Evolutionary conservation across 2,113 vertebrate genomes (phyloP), one percentile per base, ranked within the genome.

Genomic region (cat (Felis catus)): DNA sequence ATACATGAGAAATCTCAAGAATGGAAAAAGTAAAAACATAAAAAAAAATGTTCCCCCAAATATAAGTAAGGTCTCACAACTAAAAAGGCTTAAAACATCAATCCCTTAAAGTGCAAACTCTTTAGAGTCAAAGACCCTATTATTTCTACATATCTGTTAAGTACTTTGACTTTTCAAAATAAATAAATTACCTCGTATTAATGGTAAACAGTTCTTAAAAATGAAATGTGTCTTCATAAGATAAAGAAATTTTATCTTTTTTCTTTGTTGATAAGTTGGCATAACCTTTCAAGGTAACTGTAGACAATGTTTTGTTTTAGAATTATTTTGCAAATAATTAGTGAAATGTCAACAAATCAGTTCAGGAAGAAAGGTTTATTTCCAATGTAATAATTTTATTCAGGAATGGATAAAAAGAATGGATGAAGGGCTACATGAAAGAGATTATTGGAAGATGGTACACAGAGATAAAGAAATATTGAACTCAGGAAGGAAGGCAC

Each of bases 251-350:
- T 36, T 79, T 81, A 70, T 63, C 41, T 87, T 86, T 70, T 36
- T 76, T 83, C 61, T 82, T 65, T 89, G 61, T 74, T 68, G 41
- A 51, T 76, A 73, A 63, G 3, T 79, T 94, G 41, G 51, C n/a
- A 81, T 81, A 92, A 94, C 36, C 25, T 93, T 95, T 95, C 51
- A 87, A 79, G 13, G 23, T 41, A 91, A 70, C 53, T 55, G 27
- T 73, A 66, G 31, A 91, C 66, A 88, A 58, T 51, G 25, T 58
- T 95, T 79, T 71, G 33, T 39, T 96, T 96, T 53, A 71, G 48
- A 93, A 86, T 55, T 53, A 45, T 82, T 94, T 82, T 71, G 19
- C n/a, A 90, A 89, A 81, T 83, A 68, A 83, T 92, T 92, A 97
- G 41, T 53, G 36, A 95, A 95, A 82, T 83, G 41, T 83, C 66